A percentile compares a stretch with the other conserved stretches of the same genome.
These are phyloP conservation scores for Lamellibrachia luymesi DNA, from an alignment of 1,140 invertebrate genomes.

Conservation along the genomic window DNA sequence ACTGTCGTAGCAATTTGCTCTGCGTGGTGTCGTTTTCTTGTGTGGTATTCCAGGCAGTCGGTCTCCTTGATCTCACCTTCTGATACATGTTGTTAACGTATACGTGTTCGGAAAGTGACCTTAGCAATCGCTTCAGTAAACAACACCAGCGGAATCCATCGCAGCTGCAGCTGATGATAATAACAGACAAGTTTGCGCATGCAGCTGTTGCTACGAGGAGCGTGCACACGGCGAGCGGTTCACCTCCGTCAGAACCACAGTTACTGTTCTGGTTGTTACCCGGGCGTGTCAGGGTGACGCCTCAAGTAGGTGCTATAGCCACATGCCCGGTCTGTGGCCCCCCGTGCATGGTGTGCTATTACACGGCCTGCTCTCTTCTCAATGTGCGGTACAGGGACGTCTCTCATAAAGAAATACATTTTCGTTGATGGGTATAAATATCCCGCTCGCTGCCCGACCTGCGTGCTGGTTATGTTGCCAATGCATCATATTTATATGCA, in stretches of 20 bases:
- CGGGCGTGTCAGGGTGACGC: neutral
- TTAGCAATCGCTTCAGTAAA: neutral
- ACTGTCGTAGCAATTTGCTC: neutral
- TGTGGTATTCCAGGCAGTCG: neutral
- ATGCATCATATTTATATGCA: neutral
- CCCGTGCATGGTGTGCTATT: neutral
- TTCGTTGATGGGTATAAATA: neutral
- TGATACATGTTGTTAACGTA: neutral
- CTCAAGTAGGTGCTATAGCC: neutral
- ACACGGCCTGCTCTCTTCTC: neutral
- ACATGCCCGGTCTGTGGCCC: neutral
- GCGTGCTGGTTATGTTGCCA: neutral
- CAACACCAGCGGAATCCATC: neutral
- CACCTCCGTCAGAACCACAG: neutral
- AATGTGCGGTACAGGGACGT: too few species aligned
- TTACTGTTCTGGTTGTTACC: neutral
- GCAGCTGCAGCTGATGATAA: neutral
- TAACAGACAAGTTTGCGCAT: neutral
- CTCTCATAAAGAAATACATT: neutral
- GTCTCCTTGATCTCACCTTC: neutral
- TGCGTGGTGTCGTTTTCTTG: too few species aligned
- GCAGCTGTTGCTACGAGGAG: neutral
- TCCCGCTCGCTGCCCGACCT: neutral
- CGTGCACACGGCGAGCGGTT: neutral
- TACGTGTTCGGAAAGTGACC: neutral